Conservation (phyloP, 2,888 invertebrate species). For the Xestia rhomboidea region DNA sequence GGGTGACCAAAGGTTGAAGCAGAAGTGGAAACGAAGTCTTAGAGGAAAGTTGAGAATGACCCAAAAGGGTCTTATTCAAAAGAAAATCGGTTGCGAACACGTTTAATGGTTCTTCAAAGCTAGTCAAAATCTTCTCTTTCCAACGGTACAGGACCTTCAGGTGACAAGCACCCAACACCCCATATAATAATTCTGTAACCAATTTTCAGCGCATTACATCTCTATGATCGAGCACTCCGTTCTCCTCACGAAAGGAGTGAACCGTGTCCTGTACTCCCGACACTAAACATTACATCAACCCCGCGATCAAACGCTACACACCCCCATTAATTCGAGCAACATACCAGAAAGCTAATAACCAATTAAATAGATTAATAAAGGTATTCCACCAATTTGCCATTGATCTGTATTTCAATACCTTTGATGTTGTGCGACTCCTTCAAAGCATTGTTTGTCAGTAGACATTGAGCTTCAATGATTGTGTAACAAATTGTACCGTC, state of each 20-base stretch:
- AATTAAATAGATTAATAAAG: slow-evolving; percentile 89
- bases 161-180: not conserved
- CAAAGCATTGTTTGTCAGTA: slow-evolving; percentile 84
- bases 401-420: slow-evolving; percentile 80
- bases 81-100: not conserved
- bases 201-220: slow-evolving; percentile 61
- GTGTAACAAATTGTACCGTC: slow-evolving; percentile 68
- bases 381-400: slow-evolving; percentile 86
- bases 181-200: slow-evolving; percentile 32
- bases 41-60: not conserved
- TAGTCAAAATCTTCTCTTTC: not conserved
- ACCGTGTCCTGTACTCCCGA: slow-evolving; percentile 53
- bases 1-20: not conserved
- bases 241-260: slow-evolving; percentile 57
- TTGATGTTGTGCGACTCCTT: slow-evolving; percentile 84
- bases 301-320: slow-evolving; percentile 83
- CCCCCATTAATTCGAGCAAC: slow-evolving; percentile 83
- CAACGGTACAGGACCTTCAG: not conserved
- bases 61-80: not conserved
- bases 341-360: slow-evolving; percentile 86
- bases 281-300: slow-evolving; percentile 61
- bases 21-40: not conserved
- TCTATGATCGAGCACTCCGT: slow-evolving; percentile 69
- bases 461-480: slow-evolving; percentile 76
- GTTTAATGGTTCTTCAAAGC: not conserved